Base-by-base conservation (phyloP, 1,140 invertebrate species). In the Cyrtorhinus lividipennis region DNA sequence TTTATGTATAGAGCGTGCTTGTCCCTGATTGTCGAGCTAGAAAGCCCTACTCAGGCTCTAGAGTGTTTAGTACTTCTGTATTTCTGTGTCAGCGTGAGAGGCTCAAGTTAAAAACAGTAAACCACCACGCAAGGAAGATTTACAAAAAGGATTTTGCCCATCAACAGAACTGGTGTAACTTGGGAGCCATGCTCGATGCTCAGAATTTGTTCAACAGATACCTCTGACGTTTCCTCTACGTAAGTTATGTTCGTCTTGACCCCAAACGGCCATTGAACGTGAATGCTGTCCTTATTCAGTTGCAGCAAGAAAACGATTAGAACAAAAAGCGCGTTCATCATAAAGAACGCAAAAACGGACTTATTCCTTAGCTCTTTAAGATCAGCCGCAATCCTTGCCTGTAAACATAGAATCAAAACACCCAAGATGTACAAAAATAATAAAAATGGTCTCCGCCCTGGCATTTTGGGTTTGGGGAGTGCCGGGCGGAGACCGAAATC, bases 321-420 rank as follows among this genome's bases (percentile, higher is more conserved):
- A 73, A 98, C 92, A 83, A 98, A 98, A 71, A 98, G 85, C 76
- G 94, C 90, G 83, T 99, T 99, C 80, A 96, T 88, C 92, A 99
- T 97, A 80, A 97, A 90, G 85, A 97, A 98, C 70, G 91, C 91
- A 76, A 97, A 96, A 64, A 95, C 92, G 69, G 91, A 89, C 77
- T 95, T 95, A 83, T 96, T 97, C 69, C 94, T 81, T 69, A 97
- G 82, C 71, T 94, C 91, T 73, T 88, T 85, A 73, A 98, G 80
- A 76, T 95, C 92, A 69, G 79, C 77, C 71, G 88, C 87, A 69
- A 95, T 87, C 70, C 88, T 81, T 73, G 83, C 86, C 87, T 95
- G 82, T 77, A 80, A 81, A 76, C 75, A 77, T 25, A 67, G 56
- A 48, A 56, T 22, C 60, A 64, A 53, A 62, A 63, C 23, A 65